Evolutionary conservation across 2,113 vertebrate genomes (phyloP), one percentile per base, ranked within the genome.

Genomic region (Syrmaticus mikado): DNA sequence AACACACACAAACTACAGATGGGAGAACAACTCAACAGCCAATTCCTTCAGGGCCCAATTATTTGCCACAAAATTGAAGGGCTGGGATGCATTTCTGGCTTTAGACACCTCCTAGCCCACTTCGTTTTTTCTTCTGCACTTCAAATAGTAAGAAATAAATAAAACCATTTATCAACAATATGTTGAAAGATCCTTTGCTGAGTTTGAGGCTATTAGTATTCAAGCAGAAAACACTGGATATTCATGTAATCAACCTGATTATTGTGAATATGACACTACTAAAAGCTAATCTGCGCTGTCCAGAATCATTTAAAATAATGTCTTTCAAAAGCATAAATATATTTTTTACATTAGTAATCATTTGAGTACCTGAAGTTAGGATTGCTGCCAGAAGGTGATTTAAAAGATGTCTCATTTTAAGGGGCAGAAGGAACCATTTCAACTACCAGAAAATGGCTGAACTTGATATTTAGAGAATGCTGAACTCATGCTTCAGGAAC

Each of bases 21-120:
- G 57, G 61, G 43, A 64, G 61, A 96, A 68, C 92, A 84, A 32
- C 75, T 14, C 28, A 61, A n/a, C 45, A 60, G 62, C 50, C 91
- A 95, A 74, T 74, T 91, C 95, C 97, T 96, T 92, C 61, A 81
- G 96, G 96, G 97, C 65, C 87, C 94, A 97, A 98, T 98, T 97
- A 97, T 76, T 78, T 89, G 58, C 80, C 92, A 90, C 84, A 67
- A 38, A 93, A 93, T 24, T 85, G 91, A 96, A 95, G 82, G 84
- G 89, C 76, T 34, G 72, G 73, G 74, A 94, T 65, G 36, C 4
- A 2, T 72, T 92, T 90, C 78, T 58, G 2, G 88, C 92, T 95
- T 88, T 94, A 96, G 79, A 92, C 40, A 52, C 67, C 82, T 94
- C 85, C 43, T 40, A 90, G 91, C 74, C 89, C 88, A 50, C 92